Evolutionary conservation across 2,797 vertebrate species (phyloP), one percentile per base, ranked within the genome.

Genomic region (Meriones psammophilus): DNA sequence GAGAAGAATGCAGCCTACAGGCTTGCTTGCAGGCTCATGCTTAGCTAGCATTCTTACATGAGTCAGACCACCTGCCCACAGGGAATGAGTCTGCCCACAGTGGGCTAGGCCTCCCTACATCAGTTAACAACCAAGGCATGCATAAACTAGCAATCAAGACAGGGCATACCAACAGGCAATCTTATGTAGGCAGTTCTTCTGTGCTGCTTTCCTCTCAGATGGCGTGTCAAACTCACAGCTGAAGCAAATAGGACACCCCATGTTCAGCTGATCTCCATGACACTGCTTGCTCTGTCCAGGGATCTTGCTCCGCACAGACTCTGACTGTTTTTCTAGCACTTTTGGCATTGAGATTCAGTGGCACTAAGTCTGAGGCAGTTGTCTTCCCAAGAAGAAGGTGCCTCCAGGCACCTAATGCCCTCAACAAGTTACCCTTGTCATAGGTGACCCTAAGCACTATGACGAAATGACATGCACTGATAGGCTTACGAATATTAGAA

Each of bases 281-380:
- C 14, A 0, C 0, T 15, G 17, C 3, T 22, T 20, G 2, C 60
- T 77, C 24, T 33, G 8, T 22, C 39, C 22, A 0, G 0, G 2
- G 14, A 46, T 39, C 64, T 69, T n/a, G 5, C 18, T n/a, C 42
- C 18, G 39, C 18, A 3, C 36, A n/a, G 50, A 86, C 58, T 39
- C 36, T 64, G n/a, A 26, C 22, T 26, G 1, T 2, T 3, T 64
- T 88, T 68, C 64, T 39, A 6, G 8, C 2, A 0, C 74, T 20
- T 12, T 66, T 60, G 30, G 50, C 33, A 50, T 89, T 66, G 89
- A 89, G 62, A 54, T 42, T 30, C 42, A 50, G 86, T 36, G 26
- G 62, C 39, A 26, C 15, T 10, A 39, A 69, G 50, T 17, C 46
- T n/a, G 93, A 28, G 26, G 26, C 8, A 0, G 42, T n/a, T 69